Evolutionary conservation across 2,797 vertebrate species (phyloP), one percentile per base, ranked within the genome.

Genomic region (Galaxias olidus): DNA sequence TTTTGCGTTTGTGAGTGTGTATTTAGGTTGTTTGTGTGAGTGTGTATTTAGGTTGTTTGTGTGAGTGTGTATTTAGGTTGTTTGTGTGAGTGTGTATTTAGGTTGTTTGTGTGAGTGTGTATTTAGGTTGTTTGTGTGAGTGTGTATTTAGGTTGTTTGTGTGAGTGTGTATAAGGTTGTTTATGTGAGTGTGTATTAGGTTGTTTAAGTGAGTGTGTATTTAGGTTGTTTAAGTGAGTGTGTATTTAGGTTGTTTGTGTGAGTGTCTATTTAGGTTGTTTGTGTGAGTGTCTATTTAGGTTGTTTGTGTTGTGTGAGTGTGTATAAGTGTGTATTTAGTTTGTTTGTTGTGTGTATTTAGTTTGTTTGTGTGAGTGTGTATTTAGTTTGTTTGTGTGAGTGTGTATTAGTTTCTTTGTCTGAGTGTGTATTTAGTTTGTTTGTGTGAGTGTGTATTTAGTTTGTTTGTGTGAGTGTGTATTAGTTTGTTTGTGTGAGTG

Each of bases 1-100:
- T n/a, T n/a, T n/a, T n/a, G n/a, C n/a, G n/a, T n/a, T n/a, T n/a
- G 80, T 61, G 73, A 67, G 66, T 59, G 43, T 56, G 40, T 61
- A 55, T 63, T 65, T 41, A 61, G 52, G 45, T 61, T 57, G 15
- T 48, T 4, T 0, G 10, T 1, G n/a, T 10, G 46, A 50, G 47
- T 58, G 54, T 65, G 54, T 51, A n/a, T n/a, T n/a, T n/a, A n/a
- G n/a, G n/a, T n/a, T n/a, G n/a, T n/a, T n/a, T n/a, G 30, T 30
- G 30, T 30, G 30, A 3, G 30, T 30, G 30, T 30, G 30, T 30
- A 6, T 30, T n/a, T n/a, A n/a, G 30, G 2, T 2, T 30, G 30
- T 30, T 2, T 30, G 30, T 30, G 80, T 61, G 73, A 65, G 66
- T 61, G 43, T 56, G 40, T 59, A 55, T n/a, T n/a, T n/a, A n/a